Percentiles rank a stretch among this genome's conserved stretches.
These are phyloP conservation scores for Ectemnius cavifrons DNA, from an alignment of 2,888 invertebrate species.

Conservation along the genomic window DNA sequence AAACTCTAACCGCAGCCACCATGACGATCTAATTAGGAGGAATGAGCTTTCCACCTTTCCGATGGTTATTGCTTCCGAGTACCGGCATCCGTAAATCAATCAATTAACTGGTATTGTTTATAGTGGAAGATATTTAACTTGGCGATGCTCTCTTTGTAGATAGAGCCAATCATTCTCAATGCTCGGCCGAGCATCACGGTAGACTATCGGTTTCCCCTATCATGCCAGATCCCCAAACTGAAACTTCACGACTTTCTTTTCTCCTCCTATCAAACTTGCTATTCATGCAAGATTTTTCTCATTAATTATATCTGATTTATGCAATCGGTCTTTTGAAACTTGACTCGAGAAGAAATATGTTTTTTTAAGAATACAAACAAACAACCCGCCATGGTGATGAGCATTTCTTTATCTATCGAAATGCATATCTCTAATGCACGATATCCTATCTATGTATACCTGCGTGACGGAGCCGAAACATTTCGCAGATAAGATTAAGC, in stretches of 20 bases:
- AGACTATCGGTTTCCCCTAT: too few species aligned
- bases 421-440: slow-evolving; percentile 14
- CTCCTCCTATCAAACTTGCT: too few species aligned
- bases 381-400: slow-evolving; percentile 11
- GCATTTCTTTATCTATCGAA: slow-evolving; percentile 31
- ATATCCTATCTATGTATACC: slow-evolving; percentile 19
- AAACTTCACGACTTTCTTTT: too few species aligned
- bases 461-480: not conserved
- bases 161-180: not conserved
- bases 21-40: not conserved
- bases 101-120: not conserved
- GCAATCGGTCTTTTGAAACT: too few species aligned
- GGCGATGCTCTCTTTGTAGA: not conserved
- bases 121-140: not conserved
- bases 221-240: too few species aligned
- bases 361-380: too few species aligned
- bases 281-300: too few species aligned
- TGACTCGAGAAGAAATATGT: too few species aligned
- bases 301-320: too few species aligned
- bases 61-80: slow-evolving; percentile 1
- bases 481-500: not conserved
- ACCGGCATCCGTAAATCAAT: not conserved
- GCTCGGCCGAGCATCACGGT: not conserved
- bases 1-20: not conserved
- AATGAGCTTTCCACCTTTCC: not conserved